These are phyloP conservation scores for Anabacerthia variegaticeps DNA, from an alignment of 2,797 vertebrate genomes.

Conservation along the genomic window DNA sequence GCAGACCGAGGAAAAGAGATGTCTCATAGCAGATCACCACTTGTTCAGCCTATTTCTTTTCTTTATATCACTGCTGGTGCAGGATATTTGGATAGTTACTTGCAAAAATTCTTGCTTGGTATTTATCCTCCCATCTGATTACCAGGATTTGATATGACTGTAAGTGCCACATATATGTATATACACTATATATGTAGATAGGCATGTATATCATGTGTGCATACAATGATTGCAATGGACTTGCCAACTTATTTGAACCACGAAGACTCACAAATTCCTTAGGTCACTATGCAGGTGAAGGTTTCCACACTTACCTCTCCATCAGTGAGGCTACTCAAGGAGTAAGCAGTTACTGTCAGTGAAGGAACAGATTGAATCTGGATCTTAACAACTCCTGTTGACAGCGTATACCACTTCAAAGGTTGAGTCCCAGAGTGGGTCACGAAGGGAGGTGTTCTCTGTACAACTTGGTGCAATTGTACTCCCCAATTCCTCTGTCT, in stretches of 20 bases:
- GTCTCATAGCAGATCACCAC: background rate
- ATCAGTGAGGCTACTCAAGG: fast-evolving
- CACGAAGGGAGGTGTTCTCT: background rate
- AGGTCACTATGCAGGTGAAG: background rate
- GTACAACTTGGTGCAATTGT: background rate
- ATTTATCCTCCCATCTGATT: background rate
- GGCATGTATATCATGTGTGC: background rate
- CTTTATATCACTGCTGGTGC: background rate
- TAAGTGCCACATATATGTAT: background rate
- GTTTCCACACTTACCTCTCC: background rate
- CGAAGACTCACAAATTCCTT: background rate
- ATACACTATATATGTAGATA: background rate
- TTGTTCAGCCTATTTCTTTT: background rate
- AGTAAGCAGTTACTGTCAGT: background rate
- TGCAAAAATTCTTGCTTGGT: background rate
- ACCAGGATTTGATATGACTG: background rate
- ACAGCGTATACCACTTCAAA: background rate
- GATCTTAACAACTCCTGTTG: background rate
- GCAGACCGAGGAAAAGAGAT: background rate
- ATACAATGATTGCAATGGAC: background rate
- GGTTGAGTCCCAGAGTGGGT: background rate
- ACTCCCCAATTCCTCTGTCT: background rate
- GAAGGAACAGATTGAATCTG: background rate
- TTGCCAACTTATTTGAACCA: background rate
- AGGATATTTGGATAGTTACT: background rate